Evolutionary conservation across 2,113 vertebrate species (phyloP), one percentile per base, ranked within the genome.

Genomic region (Pristiophorus japonicus): DNA sequence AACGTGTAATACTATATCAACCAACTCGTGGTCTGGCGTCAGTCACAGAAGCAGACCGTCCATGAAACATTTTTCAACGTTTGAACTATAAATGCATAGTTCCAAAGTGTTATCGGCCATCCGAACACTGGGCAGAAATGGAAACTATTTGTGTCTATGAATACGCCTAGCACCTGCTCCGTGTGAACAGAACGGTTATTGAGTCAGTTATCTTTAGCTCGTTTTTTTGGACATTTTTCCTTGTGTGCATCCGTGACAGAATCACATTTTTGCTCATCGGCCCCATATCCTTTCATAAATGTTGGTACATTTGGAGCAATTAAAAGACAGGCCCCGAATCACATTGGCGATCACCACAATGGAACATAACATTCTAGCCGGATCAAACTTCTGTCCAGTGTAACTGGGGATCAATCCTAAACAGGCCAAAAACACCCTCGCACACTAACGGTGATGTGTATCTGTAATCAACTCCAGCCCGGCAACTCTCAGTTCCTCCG

Each of bases 131-230:
- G 47, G 30, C 12, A 75, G 14, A 62, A 62, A 62, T 90, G 30
- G 87, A 90, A 90, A 34, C 51, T 12, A 59, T 90, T 59, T 34
- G 27, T 59, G 51, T 90, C 87, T 90, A 90, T 90, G 87, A 90
- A 90, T 90, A 90, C 30, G 27, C 30, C 47, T 55, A 4, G 51
- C 87, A 90, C 87, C 87, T 90, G 87, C 51, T 90, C 27, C 2
- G 87, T 3, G 2, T 90, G 30, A 47, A 30, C 27, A 16, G 34
- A 14, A 42, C 14, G 30, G 2, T 27, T 90, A 90, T 88, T 88
- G 47, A 16, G 87, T 90, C 87, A 62, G 87, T 90, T 90, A 16
- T 55, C 51, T 59, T 90, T 90, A 90, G 87, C 87, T 90, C 30
- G 55, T 90, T 55, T 34, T 55, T 90, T 90, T 34, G 27, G 27